Conservation (phyloP, 1,140 invertebrate species). For the Maniola jurtina region DNA sequence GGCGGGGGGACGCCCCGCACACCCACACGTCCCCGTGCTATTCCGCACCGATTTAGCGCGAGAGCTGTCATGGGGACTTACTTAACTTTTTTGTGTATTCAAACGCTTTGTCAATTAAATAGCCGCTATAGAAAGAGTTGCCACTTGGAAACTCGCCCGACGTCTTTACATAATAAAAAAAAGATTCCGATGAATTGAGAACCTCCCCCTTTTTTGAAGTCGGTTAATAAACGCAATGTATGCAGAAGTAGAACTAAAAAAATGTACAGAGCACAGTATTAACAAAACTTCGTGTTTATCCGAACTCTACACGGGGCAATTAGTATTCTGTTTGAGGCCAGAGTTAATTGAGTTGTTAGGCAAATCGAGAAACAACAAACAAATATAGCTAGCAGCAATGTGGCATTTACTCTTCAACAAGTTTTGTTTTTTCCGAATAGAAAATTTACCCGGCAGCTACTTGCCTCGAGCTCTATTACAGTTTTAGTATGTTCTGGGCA, state of each 20-base stretch:
- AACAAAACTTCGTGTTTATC: conserved; percentile 4
- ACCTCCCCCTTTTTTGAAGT: too few species aligned
- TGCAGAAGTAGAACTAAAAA: background rate
- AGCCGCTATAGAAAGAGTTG: too few species aligned
- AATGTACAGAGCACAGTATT: background rate
- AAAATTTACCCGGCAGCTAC: background rate
- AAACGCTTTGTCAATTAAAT: too few species aligned
- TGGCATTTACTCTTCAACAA: conserved; percentile 8
- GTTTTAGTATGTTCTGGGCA: background rate
- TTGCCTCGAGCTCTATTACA: background rate
- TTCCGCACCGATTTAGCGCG: too few species aligned
- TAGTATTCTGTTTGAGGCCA: conserved; percentile 15
- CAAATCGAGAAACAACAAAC: conserved; percentile 14
- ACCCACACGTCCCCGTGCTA: too few species aligned
- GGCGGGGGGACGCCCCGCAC: background rate
- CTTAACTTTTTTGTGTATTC: too few species aligned
- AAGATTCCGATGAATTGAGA: too few species aligned
- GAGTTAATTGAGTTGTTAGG: conserved; percentile 14
- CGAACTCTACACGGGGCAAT: conserved; percentile 7
- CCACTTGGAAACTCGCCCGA: too few species aligned
- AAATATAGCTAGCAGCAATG: conserved; percentile 9
- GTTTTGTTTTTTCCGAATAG: conserved; percentile 4
- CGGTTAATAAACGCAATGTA: too few species aligned
- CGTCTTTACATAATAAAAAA: too few species aligned
- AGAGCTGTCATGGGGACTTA: too few species aligned